Evolutionary conservation across 2,888 invertebrate genomes (phyloP), one percentile per base, ranked within the genome.

Genomic region (Maniola hyperantus): DNA sequence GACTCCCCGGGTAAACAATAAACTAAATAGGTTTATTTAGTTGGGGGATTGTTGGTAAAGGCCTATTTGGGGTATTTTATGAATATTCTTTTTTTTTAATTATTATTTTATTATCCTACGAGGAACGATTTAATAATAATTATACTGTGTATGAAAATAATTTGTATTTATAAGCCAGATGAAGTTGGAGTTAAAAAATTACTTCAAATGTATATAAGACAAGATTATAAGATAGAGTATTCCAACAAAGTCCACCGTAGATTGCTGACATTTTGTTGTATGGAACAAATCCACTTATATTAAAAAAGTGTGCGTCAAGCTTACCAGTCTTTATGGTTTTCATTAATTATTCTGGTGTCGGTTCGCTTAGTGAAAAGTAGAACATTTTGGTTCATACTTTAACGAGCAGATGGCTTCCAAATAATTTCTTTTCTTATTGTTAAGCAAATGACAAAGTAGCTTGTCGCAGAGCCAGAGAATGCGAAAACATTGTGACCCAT

Each of bases 331-430:
- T 20, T 2, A 26, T 50, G 50, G 34, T 54, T 34, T 34, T 20
- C 18, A 57, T 57, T 39, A 20, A 57, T 39, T 39, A 20, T 6
- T 42, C 42, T 57, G 54, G 18, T 39, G 57, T 57, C 46, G 33
- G 33, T 46, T 15, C 46, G 44, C 46, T 44, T 15, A 48, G 46
- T 58, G 58, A 26, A 44, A 58, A 58, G 33, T 59, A 59, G 59
- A 46, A 59, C 46, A 46, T 59, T 59, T 46, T 8, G 26, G 59
- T 46, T 33, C 46, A 59, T 34, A 59, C 33, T 59, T 46, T 59
- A 59, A 59, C 59, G 59, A 46, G 59, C 59, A 46, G 59, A 59
- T 59, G 59, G 46, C 46, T 59, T 59, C 59, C 59, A 33, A 59
- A 59, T 59, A 46, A 46, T 59, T 59, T 42, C 33, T 59, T 59